These are phyloP conservation scores for Intellagama lesueurii DNA, from an alignment of 2,797 vertebrate species.

Conservation along the genomic window DNA sequence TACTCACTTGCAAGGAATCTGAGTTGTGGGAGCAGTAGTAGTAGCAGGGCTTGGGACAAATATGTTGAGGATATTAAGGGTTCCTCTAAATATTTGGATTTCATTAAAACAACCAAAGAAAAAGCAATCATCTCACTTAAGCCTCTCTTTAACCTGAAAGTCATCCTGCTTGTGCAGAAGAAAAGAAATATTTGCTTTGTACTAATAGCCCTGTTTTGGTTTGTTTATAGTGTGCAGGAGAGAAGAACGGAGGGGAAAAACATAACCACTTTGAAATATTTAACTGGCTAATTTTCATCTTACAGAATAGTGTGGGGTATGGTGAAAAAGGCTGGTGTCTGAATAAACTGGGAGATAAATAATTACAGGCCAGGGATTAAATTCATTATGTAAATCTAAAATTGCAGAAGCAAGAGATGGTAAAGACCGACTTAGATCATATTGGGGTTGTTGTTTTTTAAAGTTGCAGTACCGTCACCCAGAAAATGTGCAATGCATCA, in stretches of 20 bases:
- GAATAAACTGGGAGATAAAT: conserved; percentile 61
- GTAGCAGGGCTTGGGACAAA: too few species aligned
- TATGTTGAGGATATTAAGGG: not conserved
- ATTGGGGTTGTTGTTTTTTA: conserved; percentile 42
- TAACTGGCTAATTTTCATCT: conserved; percentile 52
- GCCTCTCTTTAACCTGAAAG: not conserved
- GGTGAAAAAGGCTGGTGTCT: not conserved
- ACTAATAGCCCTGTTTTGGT: conserved; percentile 29
- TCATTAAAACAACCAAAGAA: not conserved
- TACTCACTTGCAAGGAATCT: not conserved
- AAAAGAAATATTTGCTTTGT: conserved; percentile 50
- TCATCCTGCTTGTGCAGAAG: conserved; percentile 36
- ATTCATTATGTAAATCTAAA: conserved; percentile 67
- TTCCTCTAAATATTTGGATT: not conserved
- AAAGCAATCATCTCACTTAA: not conserved
- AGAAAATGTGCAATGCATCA: conserved; percentile 60
- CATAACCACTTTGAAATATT: conserved; percentile 62
- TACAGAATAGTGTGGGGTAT: conserved; percentile 15
- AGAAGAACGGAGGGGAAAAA: not conserved
- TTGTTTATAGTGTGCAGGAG: not conserved
- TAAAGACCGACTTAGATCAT: conserved; percentile 59
- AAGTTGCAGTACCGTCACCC: conserved; percentile 44
- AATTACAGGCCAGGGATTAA: conserved; percentile 64
- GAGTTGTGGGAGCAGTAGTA: too few species aligned
- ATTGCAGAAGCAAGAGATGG: conserved; percentile 47